Evolutionary conservation across 2,797 vertebrate genomes (phyloP).

Genomic region (Sphaeramia orbicularis): DNA sequence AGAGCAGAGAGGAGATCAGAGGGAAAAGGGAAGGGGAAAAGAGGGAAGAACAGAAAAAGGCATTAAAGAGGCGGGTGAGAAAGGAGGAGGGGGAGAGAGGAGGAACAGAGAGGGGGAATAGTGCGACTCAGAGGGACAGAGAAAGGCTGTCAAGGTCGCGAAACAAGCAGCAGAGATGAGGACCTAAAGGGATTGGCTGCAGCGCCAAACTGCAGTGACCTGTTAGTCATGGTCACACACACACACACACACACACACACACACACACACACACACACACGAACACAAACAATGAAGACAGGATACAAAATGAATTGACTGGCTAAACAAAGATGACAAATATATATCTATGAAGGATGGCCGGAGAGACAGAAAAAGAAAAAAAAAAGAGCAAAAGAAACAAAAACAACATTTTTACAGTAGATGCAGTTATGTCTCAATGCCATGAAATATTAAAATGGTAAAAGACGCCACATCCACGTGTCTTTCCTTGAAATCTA

Average conservation of each 20-base stretch:
- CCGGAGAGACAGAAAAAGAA: conserved; percentile 24
- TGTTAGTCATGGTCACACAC: conserved; percentile 80
- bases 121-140: conserved; percentile 70
- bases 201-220: conserved; percentile 76
- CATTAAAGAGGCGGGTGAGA: conserved; percentile 46
- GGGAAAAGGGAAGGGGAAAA: conserved; percentile 35
- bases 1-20: conserved; percentile 63
- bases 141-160: conserved; percentile 80
- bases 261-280: conserved; percentile 55
- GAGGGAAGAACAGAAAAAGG: conserved; percentile 32
- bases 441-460: not conserved
- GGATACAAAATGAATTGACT: conserved; percentile 43
- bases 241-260: too few species aligned
- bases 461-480: conserved; percentile 12
- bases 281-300: conserved; percentile 41
- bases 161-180: conserved; percentile 77
- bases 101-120: conserved; percentile 46
- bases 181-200: conserved; percentile 81
- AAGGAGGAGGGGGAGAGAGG: conserved; percentile 35
- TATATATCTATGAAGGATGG: conserved; percentile 22
- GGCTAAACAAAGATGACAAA: conserved; percentile 56
- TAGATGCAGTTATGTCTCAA: not conserved
- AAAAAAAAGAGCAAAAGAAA: not conserved
- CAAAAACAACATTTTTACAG: conserved; percentile 12
- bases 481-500: conserved; percentile 43